Base-by-base conservation (phyloP, 1,140 invertebrate species). In the Cydia fagiglandana region DNA sequence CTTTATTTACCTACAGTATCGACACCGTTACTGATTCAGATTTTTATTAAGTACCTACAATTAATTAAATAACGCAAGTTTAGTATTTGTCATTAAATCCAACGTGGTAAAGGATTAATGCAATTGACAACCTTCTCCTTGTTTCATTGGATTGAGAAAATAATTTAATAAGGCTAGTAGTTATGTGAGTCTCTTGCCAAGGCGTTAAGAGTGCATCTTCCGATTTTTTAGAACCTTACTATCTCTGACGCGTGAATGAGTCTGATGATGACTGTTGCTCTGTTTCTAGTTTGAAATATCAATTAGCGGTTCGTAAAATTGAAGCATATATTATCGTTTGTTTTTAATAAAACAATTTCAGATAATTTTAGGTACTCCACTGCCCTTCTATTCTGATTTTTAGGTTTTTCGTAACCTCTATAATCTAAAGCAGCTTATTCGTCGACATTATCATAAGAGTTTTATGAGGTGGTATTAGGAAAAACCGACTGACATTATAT, bases 381-480 rank as follows among this genome's bases (percentile, higher is more conserved):
- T 34, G 64, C 30, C 64, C 64, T 64, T 64, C 20, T 64, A 12
- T 24, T 64, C 61, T 64, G 7, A 7, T 10, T 64, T 64, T 28
- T 12, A 10, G 6, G 24, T 45, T 13, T 13, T 45, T 45, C 4
- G 12, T 4, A 15, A 12, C 45, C 45, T 47, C 45, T 12, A 15
- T 15, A 2, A 47, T 61, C 20, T 61, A 20, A 4, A 64, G 13
- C 56, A 61, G 20, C 17, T 17, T 70, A 20, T 70, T 70, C 24
- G 5, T 70, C 30, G 41, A 34, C 68, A 74, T 30, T 12, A 53
- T 38, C 64, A 41, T 74, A 70, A 68, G 75, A 79, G 73, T 73
- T 79, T 77, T 75, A 75, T 75, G 64, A 73, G 64, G 66, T 17
- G 50, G 13, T 56, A 76, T 73, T 73, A 78, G 66, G 73, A 75